Evolutionary conservation across 2,113 vertebrate genomes (phyloP), one percentile per base, ranked within the genome.

Genomic region (Eublepharis macularius): DNA sequence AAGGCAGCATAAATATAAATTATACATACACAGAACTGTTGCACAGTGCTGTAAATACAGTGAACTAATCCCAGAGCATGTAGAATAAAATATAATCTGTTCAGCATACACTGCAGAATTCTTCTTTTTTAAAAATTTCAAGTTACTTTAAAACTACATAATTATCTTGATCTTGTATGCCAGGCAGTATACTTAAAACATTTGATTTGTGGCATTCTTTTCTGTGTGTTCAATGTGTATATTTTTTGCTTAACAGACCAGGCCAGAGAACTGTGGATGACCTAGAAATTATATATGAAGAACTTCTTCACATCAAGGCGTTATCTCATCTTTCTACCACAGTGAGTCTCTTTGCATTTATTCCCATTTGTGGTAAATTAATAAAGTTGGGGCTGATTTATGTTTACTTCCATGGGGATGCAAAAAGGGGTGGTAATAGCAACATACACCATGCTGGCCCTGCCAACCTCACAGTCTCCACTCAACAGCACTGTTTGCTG

Each of bases 291-390:
- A 98, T 99, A 95, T 98, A 98, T 90, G 99, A 99, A 91, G 99
- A 99, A 92, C 95, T 99, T 88, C 97, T 99, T 83, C 98, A 99
- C 90, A 99, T 99, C 93, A 99, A 99, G 92, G 98, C 99, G 85
- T 98, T 99, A 94, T 98, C 98, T 90, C 98, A 99, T 90, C 97
- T 99, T 76, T 99, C 99, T 87, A 99, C 98, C 82, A 99, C 98
- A 88, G 99, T 99, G 95, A 98, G 95, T 93, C 77, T 92, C 91
- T 89, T n/a, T 82, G 16, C 6, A 34, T 74, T 68, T 16, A 86
- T 63, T 47, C 2, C 29, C 68, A 43, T 6, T 87, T 2, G 80
- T 76, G n/a, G 24, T 14, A 45, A 76, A 68, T 60, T 41, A 60
- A 63, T 19, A 45, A n/a, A 85, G 36, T 13, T 13, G 21, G 74